These are phyloP conservation scores for Gorsachius magnificus DNA, from an alignment of 2,797 vertebrate genomes.

Conservation along the genomic window DNA sequence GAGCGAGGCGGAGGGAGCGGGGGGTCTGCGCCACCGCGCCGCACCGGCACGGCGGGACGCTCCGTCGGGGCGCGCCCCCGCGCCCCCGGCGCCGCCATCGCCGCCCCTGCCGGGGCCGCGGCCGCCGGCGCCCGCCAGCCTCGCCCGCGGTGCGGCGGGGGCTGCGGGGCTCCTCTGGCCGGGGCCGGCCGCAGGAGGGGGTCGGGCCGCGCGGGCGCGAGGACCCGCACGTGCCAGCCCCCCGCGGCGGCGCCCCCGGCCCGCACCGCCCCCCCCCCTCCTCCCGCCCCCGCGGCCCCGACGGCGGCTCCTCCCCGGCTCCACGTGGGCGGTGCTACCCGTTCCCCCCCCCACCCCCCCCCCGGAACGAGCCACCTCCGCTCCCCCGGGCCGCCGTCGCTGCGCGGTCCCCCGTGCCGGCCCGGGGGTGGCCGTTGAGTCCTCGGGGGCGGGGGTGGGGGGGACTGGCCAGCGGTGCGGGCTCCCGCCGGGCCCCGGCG, in stretches of 20 bases:
- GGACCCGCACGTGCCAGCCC: neutral
- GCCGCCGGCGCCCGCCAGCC: slow-evolving; percentile 2
- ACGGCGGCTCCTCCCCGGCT: neutral
- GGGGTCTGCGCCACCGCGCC: neutral
- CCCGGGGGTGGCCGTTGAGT: too few relatives aligned
- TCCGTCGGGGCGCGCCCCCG: neutral
- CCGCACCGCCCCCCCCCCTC: neutral
- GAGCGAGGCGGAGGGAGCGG: neutral
- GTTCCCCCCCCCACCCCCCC: neutral
- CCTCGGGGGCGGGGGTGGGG: too few relatives aligned
- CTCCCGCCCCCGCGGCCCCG: neutral
- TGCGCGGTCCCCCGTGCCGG: neutral
- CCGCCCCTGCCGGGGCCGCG: slow-evolving; percentile 27
- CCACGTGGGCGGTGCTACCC: neutral
- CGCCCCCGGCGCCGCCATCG: slow-evolving; percentile 36
- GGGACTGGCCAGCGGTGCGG: neutral
- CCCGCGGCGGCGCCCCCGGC: neutral
- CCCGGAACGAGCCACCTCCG: neutral
- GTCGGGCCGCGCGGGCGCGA: neutral
- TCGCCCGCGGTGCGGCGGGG: neutral
- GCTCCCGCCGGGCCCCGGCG: neutral
- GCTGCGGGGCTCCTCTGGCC: neutral
- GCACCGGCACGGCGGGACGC: neutral
- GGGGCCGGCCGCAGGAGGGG: neutral
- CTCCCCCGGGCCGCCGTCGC: neutral